Base-by-base conservation (phyloP, 2,113 vertebrate species). In the Hylia prasina region DNA sequence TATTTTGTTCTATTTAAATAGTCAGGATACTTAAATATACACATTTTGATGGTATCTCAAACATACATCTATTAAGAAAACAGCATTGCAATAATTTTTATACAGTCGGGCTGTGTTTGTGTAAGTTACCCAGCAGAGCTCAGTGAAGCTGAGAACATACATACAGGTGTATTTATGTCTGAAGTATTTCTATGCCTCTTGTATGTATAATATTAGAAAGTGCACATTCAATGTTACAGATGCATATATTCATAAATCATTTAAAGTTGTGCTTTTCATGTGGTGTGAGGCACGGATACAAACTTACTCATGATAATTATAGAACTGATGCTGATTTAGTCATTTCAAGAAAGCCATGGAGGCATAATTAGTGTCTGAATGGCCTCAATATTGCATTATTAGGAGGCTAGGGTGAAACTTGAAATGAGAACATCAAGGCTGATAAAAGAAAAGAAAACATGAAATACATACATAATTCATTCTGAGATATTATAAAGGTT, bases 311-410 rank as follows among this genome's bases (percentile, higher is more conserved):
- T 98, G 98, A 99, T 99, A 99, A 99, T 99, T 99, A 99, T 98
- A 99, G 98, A 98, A 98, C 98, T 98, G 97, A 98, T 98, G 98
- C 98, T 98, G 98, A 99, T 99, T 99, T 99, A 99, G 98, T 98
- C 98, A 98, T 99, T 98, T 99, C 98, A 98, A 98, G 98, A 98
- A 98, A 98, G 98, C 98, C 98, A 98, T 98, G 96, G 98, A 98
- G 98, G 98, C 98, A 98, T 99, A 99, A 99, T 99, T 99, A 99
- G 98, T 98, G 98, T 98, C 98, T 98, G 98, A 99, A 99, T 98
- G 98, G 98, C 99, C 99, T 99, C 98, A 99, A 99, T 99, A 99
- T 98, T 97, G 97, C 96, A 98, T 98, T 99, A 99, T 99, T 99
- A 99, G 98, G 98, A 99, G 98, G 97, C 98, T 98, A 98, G 97